phyloP scores from a whole-genome alignment of 2,888 invertebrate species.

The Phengaris alcon region DNA sequence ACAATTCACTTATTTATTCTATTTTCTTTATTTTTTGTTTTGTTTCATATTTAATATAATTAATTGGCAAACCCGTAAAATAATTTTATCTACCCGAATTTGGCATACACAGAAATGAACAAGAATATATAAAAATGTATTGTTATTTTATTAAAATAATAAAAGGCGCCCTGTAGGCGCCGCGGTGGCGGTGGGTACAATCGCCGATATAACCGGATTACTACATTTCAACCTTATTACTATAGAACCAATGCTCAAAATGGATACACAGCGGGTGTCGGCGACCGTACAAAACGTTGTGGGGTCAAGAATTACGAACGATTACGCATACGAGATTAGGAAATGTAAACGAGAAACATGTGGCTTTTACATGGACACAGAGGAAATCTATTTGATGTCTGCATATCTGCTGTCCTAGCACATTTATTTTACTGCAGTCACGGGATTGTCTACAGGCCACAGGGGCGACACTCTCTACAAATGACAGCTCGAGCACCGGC shows the following conservation, averaged over 20 bases:
- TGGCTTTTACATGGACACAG: too few relatives aligned
- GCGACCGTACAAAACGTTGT: background rate
- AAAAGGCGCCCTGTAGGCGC: background rate
- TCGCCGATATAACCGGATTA: background rate
- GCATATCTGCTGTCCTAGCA: too few relatives aligned
- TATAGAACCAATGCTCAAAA: background rate
- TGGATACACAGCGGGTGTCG: background rate
- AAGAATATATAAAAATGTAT: background rate
- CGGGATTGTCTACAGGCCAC: too few relatives aligned
- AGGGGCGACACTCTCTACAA: too few relatives aligned
- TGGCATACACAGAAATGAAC: background rate
- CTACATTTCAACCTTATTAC: background rate
- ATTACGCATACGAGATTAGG: constrained; percentile 9
- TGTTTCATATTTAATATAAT: background rate
- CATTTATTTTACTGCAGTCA: too few relatives aligned
- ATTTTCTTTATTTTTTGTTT: background rate
- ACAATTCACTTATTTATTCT: background rate
- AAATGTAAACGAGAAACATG: background rate
- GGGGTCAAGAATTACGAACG: background rate
- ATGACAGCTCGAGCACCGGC: too few relatives aligned
- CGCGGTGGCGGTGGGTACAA: background rate
- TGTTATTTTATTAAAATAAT: constrained; percentile 12
- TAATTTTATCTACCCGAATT: background rate
- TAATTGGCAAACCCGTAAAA: background rate
- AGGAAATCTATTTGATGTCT: too few relatives aligned